Conservation (phyloP, 2,888 invertebrate species). For the Leucania comma region DNA sequence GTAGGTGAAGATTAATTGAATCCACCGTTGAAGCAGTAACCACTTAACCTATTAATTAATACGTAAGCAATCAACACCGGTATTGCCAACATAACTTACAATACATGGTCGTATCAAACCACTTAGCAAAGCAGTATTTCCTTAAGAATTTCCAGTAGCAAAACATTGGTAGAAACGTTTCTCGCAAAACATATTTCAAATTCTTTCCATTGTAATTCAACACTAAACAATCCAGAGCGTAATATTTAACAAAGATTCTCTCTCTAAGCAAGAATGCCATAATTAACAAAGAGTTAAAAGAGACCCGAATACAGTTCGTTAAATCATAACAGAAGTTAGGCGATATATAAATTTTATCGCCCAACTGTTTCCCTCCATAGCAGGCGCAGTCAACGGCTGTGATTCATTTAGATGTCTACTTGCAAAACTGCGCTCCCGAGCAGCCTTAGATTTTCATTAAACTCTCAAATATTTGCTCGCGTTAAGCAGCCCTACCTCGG, state of each 20-base stretch:
- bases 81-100: conserved; percentile 34
- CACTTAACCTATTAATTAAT: conserved; percentile 53
- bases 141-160: conserved; percentile 46
- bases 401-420: conserved; percentile 86
- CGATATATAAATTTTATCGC: conserved; percentile 87
- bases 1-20: conserved; percentile 48
- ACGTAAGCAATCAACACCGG: conserved; percentile 44
- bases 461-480: conserved; percentile 85
- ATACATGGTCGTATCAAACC: conserved; percentile 28
- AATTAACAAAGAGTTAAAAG: conserved; percentile 81
- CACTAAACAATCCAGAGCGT: conserved; percentile 53
- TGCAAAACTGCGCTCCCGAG: conserved; percentile 79
- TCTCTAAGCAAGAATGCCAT: conserved; percentile 75
- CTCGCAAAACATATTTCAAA: conserved; percentile 40
- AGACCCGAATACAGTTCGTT: conserved; percentile 83
- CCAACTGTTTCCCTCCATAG: conserved; percentile 76
- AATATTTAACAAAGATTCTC: conserved; percentile 61
- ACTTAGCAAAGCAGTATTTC: conserved; percentile 49
- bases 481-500: conserved; percentile 77
- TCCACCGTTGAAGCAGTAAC: conserved; percentile 30
- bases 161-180: conserved; percentile 37
- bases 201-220: conserved; percentile 44
- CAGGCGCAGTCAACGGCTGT: conserved; percentile 77
- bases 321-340: conserved; percentile 87
- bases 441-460: conserved; percentile 87